phyloP scores from a whole-genome alignment of 2,888 invertebrate genomes.

The Phortica okadai region DNA sequence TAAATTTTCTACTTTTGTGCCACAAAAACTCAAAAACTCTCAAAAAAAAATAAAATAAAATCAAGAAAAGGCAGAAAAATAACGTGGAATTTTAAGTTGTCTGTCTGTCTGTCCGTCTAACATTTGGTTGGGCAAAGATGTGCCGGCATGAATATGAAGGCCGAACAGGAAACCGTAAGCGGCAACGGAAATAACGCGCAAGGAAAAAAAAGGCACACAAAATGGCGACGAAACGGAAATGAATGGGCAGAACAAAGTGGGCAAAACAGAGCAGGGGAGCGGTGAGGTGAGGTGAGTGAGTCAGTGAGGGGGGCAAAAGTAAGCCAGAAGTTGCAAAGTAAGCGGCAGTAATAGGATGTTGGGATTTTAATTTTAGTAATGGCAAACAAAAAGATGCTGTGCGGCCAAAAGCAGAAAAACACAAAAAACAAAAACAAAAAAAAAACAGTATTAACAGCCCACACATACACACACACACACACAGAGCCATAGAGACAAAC shows the following conservation, averaged over 20 bases:
- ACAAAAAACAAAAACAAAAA: background rate
- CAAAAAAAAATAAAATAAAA: background rate
- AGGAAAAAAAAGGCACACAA: conserved; percentile 33
- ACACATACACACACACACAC: background rate
- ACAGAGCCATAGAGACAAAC: background rate
- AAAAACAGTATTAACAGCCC: background rate
- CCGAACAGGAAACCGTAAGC: conserved; percentile 44
- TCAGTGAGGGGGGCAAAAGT: conserved; percentile 43
- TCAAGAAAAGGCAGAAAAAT: too few species aligned
- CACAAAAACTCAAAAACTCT: background rate
- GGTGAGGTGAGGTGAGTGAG: background rate
- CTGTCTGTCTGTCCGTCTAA: too few species aligned
- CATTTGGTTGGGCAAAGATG: too few species aligned
- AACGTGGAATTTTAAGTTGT: too few species aligned
- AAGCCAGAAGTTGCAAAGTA: conserved; percentile 38
- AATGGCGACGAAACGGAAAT: conserved; percentile 38
- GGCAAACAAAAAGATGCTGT: conserved; percentile 62
- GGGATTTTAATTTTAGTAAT: conserved; percentile 70
- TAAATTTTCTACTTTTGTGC: conserved; percentile 32
- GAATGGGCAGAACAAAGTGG: background rate
- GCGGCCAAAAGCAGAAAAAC: background rate
- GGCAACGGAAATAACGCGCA: conserved; percentile 64
- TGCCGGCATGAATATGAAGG: conserved; percentile 33
- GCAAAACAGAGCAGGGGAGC: too few species aligned
- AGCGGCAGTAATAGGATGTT: conserved; percentile 66